These are phyloP conservation scores for Deilephila elpenor DNA, from an alignment of 2,888 invertebrate genomes.

Conservation along the genomic window DNA sequence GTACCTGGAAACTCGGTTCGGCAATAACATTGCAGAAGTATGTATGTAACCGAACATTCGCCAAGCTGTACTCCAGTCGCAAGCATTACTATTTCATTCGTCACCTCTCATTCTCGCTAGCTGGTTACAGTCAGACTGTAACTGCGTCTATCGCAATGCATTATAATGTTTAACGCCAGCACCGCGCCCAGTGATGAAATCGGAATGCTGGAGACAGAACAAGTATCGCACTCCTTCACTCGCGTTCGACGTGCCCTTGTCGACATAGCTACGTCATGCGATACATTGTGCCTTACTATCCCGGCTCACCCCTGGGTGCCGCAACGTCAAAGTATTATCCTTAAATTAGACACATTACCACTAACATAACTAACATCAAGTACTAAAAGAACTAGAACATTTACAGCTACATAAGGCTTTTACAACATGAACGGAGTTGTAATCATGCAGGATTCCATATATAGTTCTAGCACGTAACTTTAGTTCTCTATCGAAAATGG, in stretches of 20 bases:
- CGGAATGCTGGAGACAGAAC: slow-evolving; percentile 4
- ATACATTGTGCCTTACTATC: neutral
- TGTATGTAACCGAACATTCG: slow-evolving; percentile 51
- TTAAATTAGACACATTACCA: neutral
- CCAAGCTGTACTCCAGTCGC: slow-evolving; percentile 45
- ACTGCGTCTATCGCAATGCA: slow-evolving; percentile 58
- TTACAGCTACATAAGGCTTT: slow-evolving; percentile 40
- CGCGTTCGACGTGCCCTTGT: slow-evolving; percentile 1
- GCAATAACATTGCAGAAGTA: neutral
- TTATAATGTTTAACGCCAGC: slow-evolving; percentile 59
- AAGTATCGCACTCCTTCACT: neutral
- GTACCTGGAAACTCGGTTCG: slow-evolving; percentile 29
- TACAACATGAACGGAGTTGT: slow-evolving; percentile 38
- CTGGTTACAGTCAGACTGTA: slow-evolving; percentile 54
- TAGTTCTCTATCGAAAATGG: slow-evolving; percentile 72
- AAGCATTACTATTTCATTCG: slow-evolving; percentile 70
- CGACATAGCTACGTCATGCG: neutral
- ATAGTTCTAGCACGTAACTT: slow-evolving; percentile 48
- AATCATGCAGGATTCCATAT: slow-evolving; percentile 52
- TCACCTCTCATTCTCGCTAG: slow-evolving; percentile 76
- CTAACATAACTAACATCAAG: neutral
- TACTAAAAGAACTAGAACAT: slow-evolving; percentile 39
- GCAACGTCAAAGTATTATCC: neutral
- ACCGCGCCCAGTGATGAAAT: slow-evolving; percentile 30
- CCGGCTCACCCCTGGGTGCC: neutral